Evolutionary conservation across 2,113 vertebrate genomes (phyloP).

Genomic region (Tragelaphus imberbis): DNA sequence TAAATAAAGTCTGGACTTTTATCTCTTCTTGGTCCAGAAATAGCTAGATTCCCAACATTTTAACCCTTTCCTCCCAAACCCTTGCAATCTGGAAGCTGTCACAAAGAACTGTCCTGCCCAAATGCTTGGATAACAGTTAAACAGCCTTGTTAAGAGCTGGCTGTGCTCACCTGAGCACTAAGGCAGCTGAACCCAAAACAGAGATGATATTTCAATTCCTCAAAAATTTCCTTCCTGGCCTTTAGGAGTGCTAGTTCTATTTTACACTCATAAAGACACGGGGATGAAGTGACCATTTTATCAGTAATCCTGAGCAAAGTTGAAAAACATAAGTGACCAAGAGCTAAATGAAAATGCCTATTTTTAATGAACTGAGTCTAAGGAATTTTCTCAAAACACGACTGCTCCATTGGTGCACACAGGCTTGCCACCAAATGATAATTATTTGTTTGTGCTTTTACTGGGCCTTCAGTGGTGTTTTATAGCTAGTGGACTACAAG

Average conservation of each 20-base stretch:
- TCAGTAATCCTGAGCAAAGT: background rate
- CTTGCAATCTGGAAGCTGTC: background rate
- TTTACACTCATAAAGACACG: background rate
- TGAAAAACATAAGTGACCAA: background rate
- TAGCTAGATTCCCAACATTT: background rate
- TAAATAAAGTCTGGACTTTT: background rate
- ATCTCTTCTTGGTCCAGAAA: background rate
- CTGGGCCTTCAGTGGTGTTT: background rate
- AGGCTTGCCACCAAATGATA: background rate
- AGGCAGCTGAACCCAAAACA: background rate
- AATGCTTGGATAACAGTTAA: background rate
- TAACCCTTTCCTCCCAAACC: background rate
- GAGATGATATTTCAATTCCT: background rate
- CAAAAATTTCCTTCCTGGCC: background rate
- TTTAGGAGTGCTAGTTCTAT: background rate
- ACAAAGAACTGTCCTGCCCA: background rate
- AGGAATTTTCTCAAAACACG: background rate
- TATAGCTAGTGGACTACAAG: fast-evolving
- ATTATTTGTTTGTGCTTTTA: background rate
- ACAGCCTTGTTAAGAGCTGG: fast-evolving
- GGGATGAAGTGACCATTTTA: background rate
- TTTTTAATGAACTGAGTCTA: background rate
- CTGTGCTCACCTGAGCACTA: background rate
- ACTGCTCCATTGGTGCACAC: background rate
- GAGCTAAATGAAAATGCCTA: background rate